Percentiles rank a stretch among this genome's conserved stretches.
Evolutionary conservation across 2,888 invertebrate species (phyloP).

Genomic region (Polyommatus iphigenia): DNA sequence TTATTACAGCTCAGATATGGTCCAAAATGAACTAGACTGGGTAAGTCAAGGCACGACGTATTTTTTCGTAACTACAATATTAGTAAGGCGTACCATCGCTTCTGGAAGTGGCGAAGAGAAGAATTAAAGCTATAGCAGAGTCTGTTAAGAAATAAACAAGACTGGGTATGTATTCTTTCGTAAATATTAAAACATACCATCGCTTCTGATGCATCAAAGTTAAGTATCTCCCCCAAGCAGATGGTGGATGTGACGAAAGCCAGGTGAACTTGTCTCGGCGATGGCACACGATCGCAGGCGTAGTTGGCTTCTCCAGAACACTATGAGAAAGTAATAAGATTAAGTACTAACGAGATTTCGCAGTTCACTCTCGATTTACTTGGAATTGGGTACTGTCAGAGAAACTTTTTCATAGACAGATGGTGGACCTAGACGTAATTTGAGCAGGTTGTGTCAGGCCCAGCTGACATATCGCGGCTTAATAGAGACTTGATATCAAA

Average conservation of each 20-base stretch:
- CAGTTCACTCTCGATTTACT: not conserved
- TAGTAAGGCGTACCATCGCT: not conserved
- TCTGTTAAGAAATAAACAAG: not conserved
- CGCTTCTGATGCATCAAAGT: conserved; percentile 81
- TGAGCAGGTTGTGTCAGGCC: no score
- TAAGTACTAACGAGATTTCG: not conserved
- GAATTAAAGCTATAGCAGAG: no score
- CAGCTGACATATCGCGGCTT: no score
- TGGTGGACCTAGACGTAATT: no score
- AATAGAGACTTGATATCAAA: no score
- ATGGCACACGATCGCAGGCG: conserved; percentile 79
- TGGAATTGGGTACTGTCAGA: not conserved
- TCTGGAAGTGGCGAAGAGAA: not conserved
- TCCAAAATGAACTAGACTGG: no score
- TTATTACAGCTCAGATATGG: no score
- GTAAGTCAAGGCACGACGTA: no score
- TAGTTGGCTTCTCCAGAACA: conserved; percentile 85
- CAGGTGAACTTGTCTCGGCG: conserved; percentile 83
- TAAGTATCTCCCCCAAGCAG: conserved; percentile 78
- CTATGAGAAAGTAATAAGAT: conserved; percentile 52
- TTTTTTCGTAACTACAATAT: no score
- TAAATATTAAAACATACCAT: conserved; percentile 67
- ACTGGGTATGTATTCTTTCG: no score
- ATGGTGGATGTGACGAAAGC: conserved; percentile 81
- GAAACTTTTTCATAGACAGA: no score